Evolutionary conservation across 2,113 vertebrate species (phyloP).

Genomic region (Dasyurus viverrinus): DNA sequence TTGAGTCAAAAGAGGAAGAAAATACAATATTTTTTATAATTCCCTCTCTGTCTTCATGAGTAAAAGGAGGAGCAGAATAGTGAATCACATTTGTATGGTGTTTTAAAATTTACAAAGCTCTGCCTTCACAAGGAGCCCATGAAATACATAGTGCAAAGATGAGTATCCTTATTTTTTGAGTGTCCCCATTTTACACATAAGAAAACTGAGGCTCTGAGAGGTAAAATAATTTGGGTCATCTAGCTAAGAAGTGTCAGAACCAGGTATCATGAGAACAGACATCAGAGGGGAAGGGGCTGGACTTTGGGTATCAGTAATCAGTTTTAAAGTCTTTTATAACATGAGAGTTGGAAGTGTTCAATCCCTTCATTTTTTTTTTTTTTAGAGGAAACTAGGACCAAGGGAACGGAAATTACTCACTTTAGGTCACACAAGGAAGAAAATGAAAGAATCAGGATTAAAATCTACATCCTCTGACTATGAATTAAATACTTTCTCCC

Average conservation of each 20-base stretch:
- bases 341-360: neutral
- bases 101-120: neutral
- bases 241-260: neutral
- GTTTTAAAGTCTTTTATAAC: neutral
- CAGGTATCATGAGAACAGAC: neutral
- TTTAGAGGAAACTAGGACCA: neutral
- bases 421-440: neutral
- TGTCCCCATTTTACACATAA: neutral
- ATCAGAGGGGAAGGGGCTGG: neutral
- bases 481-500: neutral
- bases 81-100: neutral
- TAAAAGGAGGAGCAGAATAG: neutral
- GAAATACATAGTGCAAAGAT: neutral
- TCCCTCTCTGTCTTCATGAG: neutral
- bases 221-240: neutral
- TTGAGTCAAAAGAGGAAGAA: neutral
- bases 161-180: neutral
- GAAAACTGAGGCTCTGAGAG: neutral
- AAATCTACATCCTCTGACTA: neutral
- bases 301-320: neutral
- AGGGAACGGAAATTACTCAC: neutral
- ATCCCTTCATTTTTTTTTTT: neutral
- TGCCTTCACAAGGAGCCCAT: neutral
- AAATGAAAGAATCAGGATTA: neutral
- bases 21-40: neutral